A percentile compares a stretch with the other conserved stretches of the same genome.
These are phyloP conservation scores for Teleogryllus occipitalis DNA, from an alignment of 1,140 invertebrate species.

Conservation along the genomic window DNA sequence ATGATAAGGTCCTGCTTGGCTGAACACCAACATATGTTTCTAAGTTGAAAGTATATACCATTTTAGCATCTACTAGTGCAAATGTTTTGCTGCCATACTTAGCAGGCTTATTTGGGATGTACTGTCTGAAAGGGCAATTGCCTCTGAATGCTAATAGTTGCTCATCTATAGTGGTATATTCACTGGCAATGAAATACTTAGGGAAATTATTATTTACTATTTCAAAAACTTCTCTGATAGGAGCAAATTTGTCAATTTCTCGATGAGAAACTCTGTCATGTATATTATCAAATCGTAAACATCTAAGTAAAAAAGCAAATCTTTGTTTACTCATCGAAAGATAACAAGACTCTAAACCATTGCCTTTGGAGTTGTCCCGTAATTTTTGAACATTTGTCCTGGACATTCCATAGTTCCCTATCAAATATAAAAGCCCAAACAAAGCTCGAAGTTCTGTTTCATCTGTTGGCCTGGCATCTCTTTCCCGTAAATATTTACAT, in stretches of 20 bases:
- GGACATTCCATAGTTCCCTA: constrained; percentile 26
- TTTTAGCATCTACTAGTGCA: constrained; percentile 28
- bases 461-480: constrained; percentile 22
- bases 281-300: constrained; percentile 32
- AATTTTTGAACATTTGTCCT: constrained; percentile 29
- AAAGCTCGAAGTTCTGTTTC: constrained; percentile 24
- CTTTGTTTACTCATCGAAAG: constrained; percentile 30
- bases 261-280: constrained; percentile 27
- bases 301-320: constrained; percentile 32
- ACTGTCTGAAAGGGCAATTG: constrained; percentile 33
- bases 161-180: constrained; percentile 38
- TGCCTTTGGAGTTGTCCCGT: constrained; percentile 29
- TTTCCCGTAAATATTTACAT: constrained; percentile 26
- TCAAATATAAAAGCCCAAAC: constrained; percentile 31
- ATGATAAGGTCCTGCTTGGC: constrained; percentile 28
- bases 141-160: constrained; percentile 39
- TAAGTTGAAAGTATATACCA: constrained; percentile 30
- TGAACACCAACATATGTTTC: constrained; percentile 30
- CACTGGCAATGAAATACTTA: constrained; percentile 29
- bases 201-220: constrained; percentile 27
- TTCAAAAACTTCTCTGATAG: constrained; percentile 32
- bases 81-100: constrained; percentile 39
- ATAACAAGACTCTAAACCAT: constrained; percentile 24
- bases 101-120: constrained; percentile 38
- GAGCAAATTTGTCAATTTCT: constrained; percentile 32